Evolutionary conservation across 2,888 invertebrate species (phyloP).

Genomic region (Melieria crassipennis): DNA sequence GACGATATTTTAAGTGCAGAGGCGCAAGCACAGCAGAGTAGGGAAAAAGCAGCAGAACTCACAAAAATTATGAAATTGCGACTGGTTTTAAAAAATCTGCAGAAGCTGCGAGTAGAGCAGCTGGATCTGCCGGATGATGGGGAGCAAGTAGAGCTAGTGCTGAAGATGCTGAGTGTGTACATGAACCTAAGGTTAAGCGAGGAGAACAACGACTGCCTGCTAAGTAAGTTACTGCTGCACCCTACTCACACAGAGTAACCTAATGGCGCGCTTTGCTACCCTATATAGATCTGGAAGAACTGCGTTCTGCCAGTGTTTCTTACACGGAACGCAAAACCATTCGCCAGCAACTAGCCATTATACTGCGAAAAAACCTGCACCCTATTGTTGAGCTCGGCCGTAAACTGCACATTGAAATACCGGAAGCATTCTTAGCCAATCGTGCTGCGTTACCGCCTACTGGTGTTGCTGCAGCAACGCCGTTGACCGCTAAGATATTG

Average conservation of each 20-base stretch:
- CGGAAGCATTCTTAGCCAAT: conserved; percentile 46
- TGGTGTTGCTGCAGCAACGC: background rate
- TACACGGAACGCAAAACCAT: conserved; percentile 60
- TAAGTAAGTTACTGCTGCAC: conserved; percentile 34
- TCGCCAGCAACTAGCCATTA: conserved; percentile 46
- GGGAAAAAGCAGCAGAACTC: conserved; percentile 49
- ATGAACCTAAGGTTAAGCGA: conserved; percentile 40
- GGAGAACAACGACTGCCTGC: conserved; percentile 35
- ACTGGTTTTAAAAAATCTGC: conserved; percentile 51
- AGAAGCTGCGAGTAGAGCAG: conserved; percentile 37
- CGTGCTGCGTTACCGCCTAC: conserved; percentile 8
- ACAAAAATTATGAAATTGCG: conserved; percentile 53
- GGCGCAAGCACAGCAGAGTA: conserved; percentile 49
- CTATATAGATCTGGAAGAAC: conserved; percentile 26
- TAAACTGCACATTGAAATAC: conserved; percentile 52
- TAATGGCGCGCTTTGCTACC: too few species aligned
- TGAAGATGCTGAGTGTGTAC: conserved; percentile 40
- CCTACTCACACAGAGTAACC: background rate
- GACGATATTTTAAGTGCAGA: conserved; percentile 49
- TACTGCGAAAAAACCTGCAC: conserved; percentile 44
- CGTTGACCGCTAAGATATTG: conserved; percentile 21
- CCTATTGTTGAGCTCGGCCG: conserved; percentile 50
- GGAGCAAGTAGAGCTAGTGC: conserved; percentile 40
- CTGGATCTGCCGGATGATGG: conserved; percentile 38
- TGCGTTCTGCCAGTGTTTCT: conserved; percentile 37